Conservation (phyloP, 2,888 invertebrate species). For the Cecidostiba fungosa region DNA sequence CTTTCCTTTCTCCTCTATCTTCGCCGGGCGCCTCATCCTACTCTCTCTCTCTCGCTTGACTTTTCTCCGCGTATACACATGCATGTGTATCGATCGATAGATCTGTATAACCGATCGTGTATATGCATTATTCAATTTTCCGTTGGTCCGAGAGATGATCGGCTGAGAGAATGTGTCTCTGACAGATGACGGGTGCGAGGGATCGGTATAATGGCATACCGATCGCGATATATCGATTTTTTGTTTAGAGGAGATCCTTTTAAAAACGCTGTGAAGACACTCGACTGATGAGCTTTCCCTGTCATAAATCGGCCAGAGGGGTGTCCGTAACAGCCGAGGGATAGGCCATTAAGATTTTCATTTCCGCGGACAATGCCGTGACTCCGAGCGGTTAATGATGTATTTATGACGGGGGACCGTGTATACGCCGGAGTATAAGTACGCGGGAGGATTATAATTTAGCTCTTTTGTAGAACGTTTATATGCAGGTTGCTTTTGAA, state of each 20-base stretch:
- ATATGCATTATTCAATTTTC: slow-evolving; percentile 14
- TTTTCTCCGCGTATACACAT: too few relatives aligned
- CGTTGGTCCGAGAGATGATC: neutral
- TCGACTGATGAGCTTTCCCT: neutral
- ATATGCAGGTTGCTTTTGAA: too few relatives aligned
- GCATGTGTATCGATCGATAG: neutral
- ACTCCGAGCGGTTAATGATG: slow-evolving; percentile 26
- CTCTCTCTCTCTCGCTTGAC: slow-evolving; percentile 23
- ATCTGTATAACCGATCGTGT: too few relatives aligned
- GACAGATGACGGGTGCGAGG: slow-evolving; percentile 38
- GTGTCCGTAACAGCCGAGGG: neutral
- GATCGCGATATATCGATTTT: slow-evolving; percentile 18
- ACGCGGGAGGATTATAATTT: neutral
- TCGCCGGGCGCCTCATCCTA: neutral
- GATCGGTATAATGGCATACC: neutral
- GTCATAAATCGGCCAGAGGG: slow-evolving; percentile 8
- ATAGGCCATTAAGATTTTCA: slow-evolving; percentile 28
- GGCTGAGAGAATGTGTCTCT: neutral
- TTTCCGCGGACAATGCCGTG: slow-evolving; percentile 18
- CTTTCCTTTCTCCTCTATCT: slow-evolving; percentile 50
- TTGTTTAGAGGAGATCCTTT: neutral
- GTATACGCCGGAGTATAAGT: neutral
- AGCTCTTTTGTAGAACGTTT: neutral
- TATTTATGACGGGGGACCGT: slow-evolving; percentile 38
- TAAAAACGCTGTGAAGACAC: neutral